Evolutionary conservation across 2,797 vertebrate genomes (phyloP).

Genomic region (Gobio occitaniae): DNA sequence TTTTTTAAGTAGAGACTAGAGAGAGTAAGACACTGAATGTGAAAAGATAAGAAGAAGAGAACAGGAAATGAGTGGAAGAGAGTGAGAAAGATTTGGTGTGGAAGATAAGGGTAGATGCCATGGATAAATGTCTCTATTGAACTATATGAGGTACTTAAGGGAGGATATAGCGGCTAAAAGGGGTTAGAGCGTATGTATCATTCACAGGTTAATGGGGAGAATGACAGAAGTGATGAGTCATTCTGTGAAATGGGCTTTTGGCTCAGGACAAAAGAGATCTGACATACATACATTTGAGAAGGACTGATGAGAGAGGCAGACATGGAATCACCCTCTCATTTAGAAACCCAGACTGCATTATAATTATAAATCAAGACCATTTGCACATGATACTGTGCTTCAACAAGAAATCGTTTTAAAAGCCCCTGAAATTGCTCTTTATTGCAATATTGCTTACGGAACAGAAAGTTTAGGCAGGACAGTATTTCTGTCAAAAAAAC

Average conservation of each 20-base stretch:
- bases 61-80: neutral
- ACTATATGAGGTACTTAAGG: slow-evolving; percentile 74
- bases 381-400: neutral
- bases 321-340: slow-evolving; percentile 34
- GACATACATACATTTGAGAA: slow-evolving; percentile 30
- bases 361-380: slow-evolving; percentile 23
- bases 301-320: slow-evolving; percentile 30
- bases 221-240: slow-evolving; percentile 64
- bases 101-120: slow-evolving; percentile 71
- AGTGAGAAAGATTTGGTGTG: neutral
- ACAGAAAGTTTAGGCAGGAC: neutral
- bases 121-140: slow-evolving; percentile 74
- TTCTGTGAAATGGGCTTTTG: slow-evolving; percentile 52
- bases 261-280: slow-evolving; percentile 42
- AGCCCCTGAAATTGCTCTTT: neutral
- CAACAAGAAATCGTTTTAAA: slow-evolving; percentile 5
- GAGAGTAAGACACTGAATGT: neutral
- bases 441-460: neutral
- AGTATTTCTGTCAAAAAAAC: too few relatives aligned
- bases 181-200: slow-evolving; percentile 73
- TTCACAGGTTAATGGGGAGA: slow-evolving; percentile 71
- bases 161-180: slow-evolving; percentile 74
- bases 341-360: slow-evolving; percentile 10
- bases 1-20: neutral
- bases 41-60: neutral